phyloP scores from a whole-genome alignment of 2,888 invertebrate genomes.

The Chironomus tentans region DNA sequence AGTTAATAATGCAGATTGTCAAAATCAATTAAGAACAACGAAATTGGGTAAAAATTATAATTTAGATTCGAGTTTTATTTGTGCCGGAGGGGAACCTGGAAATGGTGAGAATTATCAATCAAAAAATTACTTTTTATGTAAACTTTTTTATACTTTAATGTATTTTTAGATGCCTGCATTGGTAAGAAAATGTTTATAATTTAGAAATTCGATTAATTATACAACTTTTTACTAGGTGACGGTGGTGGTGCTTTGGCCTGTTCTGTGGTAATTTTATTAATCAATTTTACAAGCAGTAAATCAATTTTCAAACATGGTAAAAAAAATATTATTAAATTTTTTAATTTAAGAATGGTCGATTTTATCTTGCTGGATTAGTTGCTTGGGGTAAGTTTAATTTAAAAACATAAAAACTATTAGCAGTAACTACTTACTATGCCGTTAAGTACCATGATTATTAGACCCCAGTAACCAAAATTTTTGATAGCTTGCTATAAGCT shows the following conservation, averaged over 20 bases:
- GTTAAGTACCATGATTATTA: no score
- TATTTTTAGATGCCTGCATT: background rate
- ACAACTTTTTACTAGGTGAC: no score
- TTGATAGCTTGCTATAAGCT: no score
- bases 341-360: background rate
- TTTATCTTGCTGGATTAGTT: constrained; percentile 34
- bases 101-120: constrained; percentile 50
- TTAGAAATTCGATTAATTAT: no score
- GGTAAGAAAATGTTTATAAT: background rate
- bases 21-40: constrained; percentile 52
- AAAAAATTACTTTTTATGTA: background rate
- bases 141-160: no score
- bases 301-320: no score
- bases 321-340: no score
- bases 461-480: no score
- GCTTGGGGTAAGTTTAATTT: constrained; percentile 47
- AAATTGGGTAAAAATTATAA: constrained; percentile 54
- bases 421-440: no score
- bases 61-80: constrained; percentile 58
- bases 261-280: background rate
- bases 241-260: background rate
- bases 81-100: constrained; percentile 67
- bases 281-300: no score
- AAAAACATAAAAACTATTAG: no score
- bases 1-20: constrained; percentile 54